phyloP scores from a whole-genome alignment of 1,140 invertebrate genomes.

The Elymnias hypermnestra region DNA sequence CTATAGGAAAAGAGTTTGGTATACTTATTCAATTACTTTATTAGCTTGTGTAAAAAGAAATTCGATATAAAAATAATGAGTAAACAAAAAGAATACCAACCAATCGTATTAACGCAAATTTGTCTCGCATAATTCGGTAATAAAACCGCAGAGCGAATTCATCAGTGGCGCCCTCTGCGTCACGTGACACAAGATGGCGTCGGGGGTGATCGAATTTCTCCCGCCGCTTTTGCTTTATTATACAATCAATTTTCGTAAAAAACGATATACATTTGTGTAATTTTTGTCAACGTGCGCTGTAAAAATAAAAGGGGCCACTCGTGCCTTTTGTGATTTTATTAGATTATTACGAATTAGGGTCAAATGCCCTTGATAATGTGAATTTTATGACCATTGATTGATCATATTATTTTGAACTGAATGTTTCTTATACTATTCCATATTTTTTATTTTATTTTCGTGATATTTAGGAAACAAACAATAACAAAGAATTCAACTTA shows the following conservation, averaged over 20 bases:
- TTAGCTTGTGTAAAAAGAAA: no score
- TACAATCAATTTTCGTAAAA: slow-evolving; percentile 25
- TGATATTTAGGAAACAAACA: no score
- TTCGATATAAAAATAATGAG: not conserved
- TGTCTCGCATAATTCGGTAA: slow-evolving; percentile 7
- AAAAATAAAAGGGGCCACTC: slow-evolving; percentile 14
- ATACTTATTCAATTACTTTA: no score
- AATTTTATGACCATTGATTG: no score
- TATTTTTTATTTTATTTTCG: no score
- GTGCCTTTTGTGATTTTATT: not conserved
- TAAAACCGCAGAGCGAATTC: slow-evolving; percentile 3
- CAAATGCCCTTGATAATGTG: no score
- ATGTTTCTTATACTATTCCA: no score
- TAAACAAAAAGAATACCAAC: slow-evolving; percentile 9
- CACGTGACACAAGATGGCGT: slow-evolving; percentile 12
- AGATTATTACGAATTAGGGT: no score
- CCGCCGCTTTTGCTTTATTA: slow-evolving; percentile 20
- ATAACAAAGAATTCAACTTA: no score
- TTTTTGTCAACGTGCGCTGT: slow-evolving; percentile 11
- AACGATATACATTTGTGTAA: slow-evolving; percentile 20
- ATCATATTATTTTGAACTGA: no score
- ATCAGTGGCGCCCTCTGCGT: slow-evolving; percentile 3
- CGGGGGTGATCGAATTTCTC: slow-evolving; percentile 18
- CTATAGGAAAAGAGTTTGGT: no score
- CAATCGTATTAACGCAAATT: slow-evolving; percentile 8